These are phyloP conservation scores for Eulemur rufifrons DNA, from an alignment of 2,113 vertebrate genomes.

Conservation along the genomic window DNA sequence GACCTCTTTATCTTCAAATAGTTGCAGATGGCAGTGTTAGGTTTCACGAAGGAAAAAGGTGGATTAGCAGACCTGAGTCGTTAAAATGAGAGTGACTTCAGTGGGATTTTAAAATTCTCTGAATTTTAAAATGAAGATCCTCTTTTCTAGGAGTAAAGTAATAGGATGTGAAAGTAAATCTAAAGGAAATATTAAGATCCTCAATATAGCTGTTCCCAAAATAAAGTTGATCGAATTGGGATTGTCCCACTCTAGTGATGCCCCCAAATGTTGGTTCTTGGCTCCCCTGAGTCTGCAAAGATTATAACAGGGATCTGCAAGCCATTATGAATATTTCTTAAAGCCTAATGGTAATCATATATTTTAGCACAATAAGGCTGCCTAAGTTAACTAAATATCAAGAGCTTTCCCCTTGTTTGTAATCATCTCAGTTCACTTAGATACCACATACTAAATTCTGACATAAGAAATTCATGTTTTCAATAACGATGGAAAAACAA, in stretches of 20 bases:
- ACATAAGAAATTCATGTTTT: background rate
- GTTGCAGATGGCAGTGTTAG: background rate
- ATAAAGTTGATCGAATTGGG: background rate
- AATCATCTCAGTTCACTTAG: background rate
- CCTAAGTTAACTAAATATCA: background rate
- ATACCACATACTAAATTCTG: background rate
- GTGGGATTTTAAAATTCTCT: background rate
- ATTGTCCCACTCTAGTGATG: background rate
- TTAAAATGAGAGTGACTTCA: background rate
- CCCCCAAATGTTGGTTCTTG: background rate
- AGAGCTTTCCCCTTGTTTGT: background rate
- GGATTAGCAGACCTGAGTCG: background rate
- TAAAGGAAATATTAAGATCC: background rate
- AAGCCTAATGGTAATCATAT: background rate
- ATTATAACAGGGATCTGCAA: background rate
- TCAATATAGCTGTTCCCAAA: background rate
- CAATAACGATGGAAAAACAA: background rate
- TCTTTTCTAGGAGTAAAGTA: background rate
- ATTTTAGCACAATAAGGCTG: background rate
- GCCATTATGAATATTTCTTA: constrained; percentile 2
- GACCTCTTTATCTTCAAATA: constrained; percentile 22
- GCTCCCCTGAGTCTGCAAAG: background rate
- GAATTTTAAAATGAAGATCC: background rate
- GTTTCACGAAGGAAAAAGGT: background rate
- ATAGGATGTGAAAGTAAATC: background rate